Evolutionary conservation across 2,113 vertebrate genomes (phyloP), one percentile per base, ranked within the genome.

Genomic region (Agelaius tricolor): DNA sequence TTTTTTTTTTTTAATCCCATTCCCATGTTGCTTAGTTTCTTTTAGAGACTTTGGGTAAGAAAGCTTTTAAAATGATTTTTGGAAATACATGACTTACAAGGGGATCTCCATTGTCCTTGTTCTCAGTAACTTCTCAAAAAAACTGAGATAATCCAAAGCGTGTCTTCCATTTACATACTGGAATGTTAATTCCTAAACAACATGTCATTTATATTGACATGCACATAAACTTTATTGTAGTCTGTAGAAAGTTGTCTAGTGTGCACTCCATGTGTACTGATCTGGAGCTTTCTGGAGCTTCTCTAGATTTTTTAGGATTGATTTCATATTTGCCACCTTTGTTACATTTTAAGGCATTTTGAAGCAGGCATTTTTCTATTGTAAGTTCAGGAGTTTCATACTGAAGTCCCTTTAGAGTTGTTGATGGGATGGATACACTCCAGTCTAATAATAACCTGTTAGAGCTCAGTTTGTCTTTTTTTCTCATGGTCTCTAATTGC

Each of bases 81-180:
- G 33, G 46, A 79, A 90, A 65, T 75, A 13, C 3, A 6, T 51
- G 18, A 35, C 19, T 71, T 80, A 33, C 0, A 46, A 35, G 19
- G 79, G 19, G 23, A 51, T 75, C 6, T 66, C 13, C 13, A 31
- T 44, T 67, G 11, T 52, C 13, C 9, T 3, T 20, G 5, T 72
- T 67, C 47, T 72, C 20, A n/a, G 9, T 17, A 33, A 51, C 22
- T 74, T 83, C 28, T 74, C 24, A 14, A 31, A 62, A 65, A 71
- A 47, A 0, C 15, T 31, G 26, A 65, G 41, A 15, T 71, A 1
- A 3, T 83, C 17, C 0, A 0, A 78, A 44, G 19, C 0, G 0
- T 47, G 33, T 22, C 16, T 23, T 89, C 47, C 17, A 13, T 83
- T 65, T 74, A 46, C 44, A 13, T 37, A n/a, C 58, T n/a, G 26